phyloP scores from a whole-genome alignment of 2,113 vertebrate species.

The Raja brachyura region DNA sequence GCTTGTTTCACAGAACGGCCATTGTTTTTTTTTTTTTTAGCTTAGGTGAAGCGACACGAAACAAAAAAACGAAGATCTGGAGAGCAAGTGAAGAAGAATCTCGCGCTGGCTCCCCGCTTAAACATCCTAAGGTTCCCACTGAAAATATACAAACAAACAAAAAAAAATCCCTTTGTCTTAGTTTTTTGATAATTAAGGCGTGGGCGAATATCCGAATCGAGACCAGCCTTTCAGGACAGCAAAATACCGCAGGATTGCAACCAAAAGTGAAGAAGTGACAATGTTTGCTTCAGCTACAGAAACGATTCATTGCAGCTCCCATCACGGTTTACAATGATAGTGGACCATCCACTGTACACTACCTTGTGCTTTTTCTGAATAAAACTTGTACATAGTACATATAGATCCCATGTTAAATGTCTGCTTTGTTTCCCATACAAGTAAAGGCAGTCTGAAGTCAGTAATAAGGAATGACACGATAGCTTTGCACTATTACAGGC shows the following conservation, averaged over 20 bases:
- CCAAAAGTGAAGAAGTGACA: slow-evolving; percentile 9
- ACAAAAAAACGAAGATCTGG: not conserved
- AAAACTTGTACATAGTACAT: slow-evolving; percentile 34
- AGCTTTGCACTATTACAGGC: slow-evolving; percentile 23
- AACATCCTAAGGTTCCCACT: not conserved
- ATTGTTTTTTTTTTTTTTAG: not conserved
- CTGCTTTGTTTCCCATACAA: slow-evolving; percentile 28
- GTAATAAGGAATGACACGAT: slow-evolving; percentile 25
- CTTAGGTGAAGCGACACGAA: not conserved
- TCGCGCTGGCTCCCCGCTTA: not conserved
- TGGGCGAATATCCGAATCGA: not conserved
- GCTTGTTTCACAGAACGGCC: not conserved
- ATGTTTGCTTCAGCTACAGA: not conserved
- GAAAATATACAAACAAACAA: too few relatives aligned
- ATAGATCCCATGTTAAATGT: slow-evolving; percentile 27
- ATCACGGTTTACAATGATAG: not conserved
- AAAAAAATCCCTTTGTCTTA: not conserved
- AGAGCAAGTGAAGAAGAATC: not conserved
- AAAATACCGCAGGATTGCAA: not conserved
- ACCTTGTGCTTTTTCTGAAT: slow-evolving; percentile 35
- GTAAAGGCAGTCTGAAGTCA: slow-evolving; percentile 34
- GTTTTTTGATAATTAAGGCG: not conserved
- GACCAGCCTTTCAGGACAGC: slow-evolving; percentile 2
- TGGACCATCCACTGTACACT: not conserved
- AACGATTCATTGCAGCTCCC: not conserved